These are phyloP conservation scores for Stomorhina lunata DNA, from an alignment of 2,888 invertebrate species.

Conservation along the genomic window DNA sequence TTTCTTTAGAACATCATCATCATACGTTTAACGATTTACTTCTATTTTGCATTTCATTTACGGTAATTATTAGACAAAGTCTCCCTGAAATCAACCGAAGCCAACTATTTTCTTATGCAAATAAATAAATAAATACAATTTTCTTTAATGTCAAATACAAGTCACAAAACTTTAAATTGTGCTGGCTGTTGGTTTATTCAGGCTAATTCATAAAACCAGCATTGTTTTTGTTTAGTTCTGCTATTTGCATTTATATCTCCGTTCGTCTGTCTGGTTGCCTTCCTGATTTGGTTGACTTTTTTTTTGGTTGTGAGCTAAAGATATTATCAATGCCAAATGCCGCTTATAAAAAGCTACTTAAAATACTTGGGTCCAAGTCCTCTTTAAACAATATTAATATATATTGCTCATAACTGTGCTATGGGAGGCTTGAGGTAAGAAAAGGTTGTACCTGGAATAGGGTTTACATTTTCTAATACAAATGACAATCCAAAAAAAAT, in stretches of 20 bases:
- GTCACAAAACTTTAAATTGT: slow-evolving; percentile 57
- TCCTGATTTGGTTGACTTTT: slow-evolving; percentile 56
- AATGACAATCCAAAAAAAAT: no score
- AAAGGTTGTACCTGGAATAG: no score
- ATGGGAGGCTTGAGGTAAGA: not conserved
- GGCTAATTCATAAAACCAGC: slow-evolving; percentile 57
- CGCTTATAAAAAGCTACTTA: slow-evolving; percentile 47
- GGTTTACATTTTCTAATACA: no score
- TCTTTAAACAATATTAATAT: no score
- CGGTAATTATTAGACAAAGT: slow-evolving; percentile 55
- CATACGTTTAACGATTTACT: slow-evolving; percentile 33
- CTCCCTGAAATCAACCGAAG: not conserved
- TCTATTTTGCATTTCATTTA: slow-evolving; percentile 53
- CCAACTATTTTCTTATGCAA: slow-evolving; percentile 20
- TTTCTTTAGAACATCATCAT: not conserved
- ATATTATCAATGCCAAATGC: slow-evolving; percentile 58
- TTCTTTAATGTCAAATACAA: slow-evolving; percentile 54
- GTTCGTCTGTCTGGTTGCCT: slow-evolving; percentile 52
- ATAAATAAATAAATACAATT: slow-evolving; percentile 37
- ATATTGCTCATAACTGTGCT: slow-evolving; percentile 50
- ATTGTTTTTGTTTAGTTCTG: no score
- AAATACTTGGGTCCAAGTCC: slow-evolving; percentile 28
- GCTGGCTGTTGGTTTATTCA: slow-evolving; percentile 44
- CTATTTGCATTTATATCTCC: no score
- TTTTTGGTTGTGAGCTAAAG: slow-evolving; percentile 26